A percentile compares a stretch with the other conserved stretches of the same genome.
phyloP scores from a whole-genome alignment of 2,888 invertebrate species.

The Myathropa florea region DNA sequence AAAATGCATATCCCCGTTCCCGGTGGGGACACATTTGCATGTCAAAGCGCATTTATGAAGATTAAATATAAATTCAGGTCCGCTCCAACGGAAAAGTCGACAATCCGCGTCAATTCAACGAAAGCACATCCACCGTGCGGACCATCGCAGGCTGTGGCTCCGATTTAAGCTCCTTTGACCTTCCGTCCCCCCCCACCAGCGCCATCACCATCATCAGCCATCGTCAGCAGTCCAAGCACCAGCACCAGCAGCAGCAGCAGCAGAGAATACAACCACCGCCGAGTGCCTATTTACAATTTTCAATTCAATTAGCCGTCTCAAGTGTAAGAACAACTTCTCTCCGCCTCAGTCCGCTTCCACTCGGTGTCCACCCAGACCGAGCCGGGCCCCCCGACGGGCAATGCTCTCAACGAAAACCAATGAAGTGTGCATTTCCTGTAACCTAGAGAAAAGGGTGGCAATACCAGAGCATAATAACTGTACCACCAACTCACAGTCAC shows the following conservation, averaged over 20 bases:
- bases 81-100: neutral
- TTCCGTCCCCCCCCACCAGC: neutral
- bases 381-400: neutral
- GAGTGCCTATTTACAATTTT: conserved; percentile 12
- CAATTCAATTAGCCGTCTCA: conserved; percentile 47
- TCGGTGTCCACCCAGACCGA: neutral
- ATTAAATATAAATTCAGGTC: conserved; percentile 52
- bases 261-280: neutral
- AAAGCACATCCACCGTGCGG: neutral
- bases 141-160: neutral
- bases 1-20: conserved; percentile 28
- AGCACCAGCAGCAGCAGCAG: neutral
- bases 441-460: conserved; percentile 45
- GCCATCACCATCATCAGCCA: neutral
- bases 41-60: conserved; percentile 69
- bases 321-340: conserved; percentile 14
- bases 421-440: conserved; percentile 57
- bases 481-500: neutral
- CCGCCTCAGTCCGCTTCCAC: neutral
- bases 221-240: neutral
- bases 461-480: neutral
- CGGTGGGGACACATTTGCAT: conserved; percentile 52
- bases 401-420: conserved; percentile 1
- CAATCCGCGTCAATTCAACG: conserved; percentile 8
- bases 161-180: conserved; percentile 37